These are phyloP conservation scores for Tigriopus japonicus DNA, from an alignment of 1,140 invertebrate genomes.

Conservation along the genomic window DNA sequence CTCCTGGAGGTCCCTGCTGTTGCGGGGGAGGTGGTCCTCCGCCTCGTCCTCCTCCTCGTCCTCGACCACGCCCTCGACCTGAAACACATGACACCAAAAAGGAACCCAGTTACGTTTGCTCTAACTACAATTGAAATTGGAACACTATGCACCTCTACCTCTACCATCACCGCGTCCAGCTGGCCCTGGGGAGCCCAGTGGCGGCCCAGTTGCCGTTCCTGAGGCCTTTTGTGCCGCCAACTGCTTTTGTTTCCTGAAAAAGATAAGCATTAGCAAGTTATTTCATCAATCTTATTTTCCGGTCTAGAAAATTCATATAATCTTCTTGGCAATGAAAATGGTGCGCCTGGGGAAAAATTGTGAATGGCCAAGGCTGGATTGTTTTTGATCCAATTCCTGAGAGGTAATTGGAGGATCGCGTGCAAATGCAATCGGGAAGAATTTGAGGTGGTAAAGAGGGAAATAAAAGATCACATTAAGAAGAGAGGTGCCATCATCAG, in stretches of 20 bases:
- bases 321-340: too few relatives aligned
- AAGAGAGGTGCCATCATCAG: too few relatives aligned
- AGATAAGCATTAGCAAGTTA: background rate
- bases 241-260: slow-evolving; percentile 2
- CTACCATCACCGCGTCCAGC: slow-evolving; percentile 3
- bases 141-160: slow-evolving; percentile 8
- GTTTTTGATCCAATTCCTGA: too few relatives aligned
- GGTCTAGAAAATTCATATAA: too few relatives aligned
- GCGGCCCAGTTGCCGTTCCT: background rate
- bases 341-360: too few relatives aligned
- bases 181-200: background rate
- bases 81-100: background rate
- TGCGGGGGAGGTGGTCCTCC: background rate
- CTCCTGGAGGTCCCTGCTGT: background rate
- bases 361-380: too few relatives aligned
- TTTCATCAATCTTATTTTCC: too few relatives aligned
- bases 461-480: too few relatives aligned
- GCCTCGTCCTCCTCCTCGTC: background rate
- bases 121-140: background rate
- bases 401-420: too few relatives aligned
- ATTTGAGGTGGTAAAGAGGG: too few relatives aligned
- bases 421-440: too few relatives aligned
- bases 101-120: background rate
- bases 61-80: slow-evolving; percentile 4
- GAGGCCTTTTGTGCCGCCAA: background rate